Percentiles rank a stretch among this genome's conserved stretches.
phyloP scores from a whole-genome alignment of 2,888 invertebrate species.

The Spicauda simplicius region DNA sequence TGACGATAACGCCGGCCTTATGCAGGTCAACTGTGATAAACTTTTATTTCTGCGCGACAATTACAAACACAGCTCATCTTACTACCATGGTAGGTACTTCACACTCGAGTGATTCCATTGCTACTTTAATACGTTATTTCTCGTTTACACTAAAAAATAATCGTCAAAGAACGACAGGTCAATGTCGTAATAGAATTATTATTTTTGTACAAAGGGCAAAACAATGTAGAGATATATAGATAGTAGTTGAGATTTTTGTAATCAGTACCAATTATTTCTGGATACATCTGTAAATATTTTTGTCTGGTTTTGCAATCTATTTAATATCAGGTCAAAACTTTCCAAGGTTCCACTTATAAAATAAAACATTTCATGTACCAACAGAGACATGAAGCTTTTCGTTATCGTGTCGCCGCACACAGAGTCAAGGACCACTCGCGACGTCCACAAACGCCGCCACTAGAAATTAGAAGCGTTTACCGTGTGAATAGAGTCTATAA shows the following conservation, averaged over 20 bases:
- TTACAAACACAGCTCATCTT: background rate
- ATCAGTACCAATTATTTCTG: slow-evolving; percentile 9
- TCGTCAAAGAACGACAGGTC: slow-evolving; percentile 13
- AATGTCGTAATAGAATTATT: background rate
- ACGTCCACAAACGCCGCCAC: too few relatives aligned
- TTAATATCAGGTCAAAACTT: too few relatives aligned
- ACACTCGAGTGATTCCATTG: slow-evolving; percentile 17
- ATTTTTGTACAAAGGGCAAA: background rate
- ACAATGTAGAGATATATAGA: background rate
- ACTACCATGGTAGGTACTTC: slow-evolving; percentile 6
- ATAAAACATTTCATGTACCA: background rate
- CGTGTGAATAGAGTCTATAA: too few relatives aligned
- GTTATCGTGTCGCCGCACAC: too few relatives aligned
- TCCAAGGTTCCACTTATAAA: too few relatives aligned
- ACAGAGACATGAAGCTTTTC: background rate
- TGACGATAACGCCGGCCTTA: slow-evolving; percentile 46
- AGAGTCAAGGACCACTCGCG: too few relatives aligned
- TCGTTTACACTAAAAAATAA: background rate
- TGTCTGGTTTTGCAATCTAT: background rate
- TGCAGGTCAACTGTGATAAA: slow-evolving; percentile 44
- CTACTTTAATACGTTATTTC: background rate
- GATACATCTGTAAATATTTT: background rate
- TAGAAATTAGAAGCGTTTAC: too few relatives aligned
- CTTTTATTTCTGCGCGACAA: slow-evolving; percentile 50
- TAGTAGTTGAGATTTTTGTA: slow-evolving; percentile 1